Conservation (phyloP, 2,113 vertebrate species). For the Oenanthe oenanthe region DNA sequence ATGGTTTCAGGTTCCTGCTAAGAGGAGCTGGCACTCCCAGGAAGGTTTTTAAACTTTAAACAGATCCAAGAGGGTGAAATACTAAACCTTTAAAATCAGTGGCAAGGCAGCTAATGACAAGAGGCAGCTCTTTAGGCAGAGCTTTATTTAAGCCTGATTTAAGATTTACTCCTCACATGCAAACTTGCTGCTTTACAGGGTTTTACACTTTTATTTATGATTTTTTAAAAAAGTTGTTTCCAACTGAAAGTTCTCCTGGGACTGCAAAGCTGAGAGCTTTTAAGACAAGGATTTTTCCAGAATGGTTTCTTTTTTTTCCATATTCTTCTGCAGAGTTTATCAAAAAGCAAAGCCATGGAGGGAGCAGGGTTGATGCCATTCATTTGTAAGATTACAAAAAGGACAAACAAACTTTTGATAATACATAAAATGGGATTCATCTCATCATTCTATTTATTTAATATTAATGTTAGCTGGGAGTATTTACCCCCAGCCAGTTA, state of each 20-base stretch:
- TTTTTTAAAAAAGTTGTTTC: not conserved
- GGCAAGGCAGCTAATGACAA: not conserved
- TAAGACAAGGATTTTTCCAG: not conserved
- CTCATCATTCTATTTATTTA: not conserved
- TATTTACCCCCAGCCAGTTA: not conserved
- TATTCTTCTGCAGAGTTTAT: not conserved
- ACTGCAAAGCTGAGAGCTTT: not conserved
- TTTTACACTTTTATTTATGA: not conserved
- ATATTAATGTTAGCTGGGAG: not conserved
- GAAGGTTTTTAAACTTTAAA: not conserved
- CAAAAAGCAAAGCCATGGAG: not conserved
- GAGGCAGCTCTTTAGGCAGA: not conserved
- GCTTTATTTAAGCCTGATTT: not conserved
- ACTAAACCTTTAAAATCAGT: not conserved
- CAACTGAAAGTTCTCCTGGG: not conserved
- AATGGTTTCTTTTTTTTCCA: not conserved
- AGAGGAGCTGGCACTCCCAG: not conserved
- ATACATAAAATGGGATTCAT: not conserved
- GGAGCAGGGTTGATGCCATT: not conserved
- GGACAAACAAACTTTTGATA: not conserved
- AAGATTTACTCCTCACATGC: not conserved
- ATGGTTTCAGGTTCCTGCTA: not conserved
- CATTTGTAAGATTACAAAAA: not conserved
- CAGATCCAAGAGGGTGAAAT: not conserved
- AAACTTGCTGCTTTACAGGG: not conserved